phyloP scores from a whole-genome alignment of 2,113 vertebrate species.

The Poecile atricapillus region DNA sequence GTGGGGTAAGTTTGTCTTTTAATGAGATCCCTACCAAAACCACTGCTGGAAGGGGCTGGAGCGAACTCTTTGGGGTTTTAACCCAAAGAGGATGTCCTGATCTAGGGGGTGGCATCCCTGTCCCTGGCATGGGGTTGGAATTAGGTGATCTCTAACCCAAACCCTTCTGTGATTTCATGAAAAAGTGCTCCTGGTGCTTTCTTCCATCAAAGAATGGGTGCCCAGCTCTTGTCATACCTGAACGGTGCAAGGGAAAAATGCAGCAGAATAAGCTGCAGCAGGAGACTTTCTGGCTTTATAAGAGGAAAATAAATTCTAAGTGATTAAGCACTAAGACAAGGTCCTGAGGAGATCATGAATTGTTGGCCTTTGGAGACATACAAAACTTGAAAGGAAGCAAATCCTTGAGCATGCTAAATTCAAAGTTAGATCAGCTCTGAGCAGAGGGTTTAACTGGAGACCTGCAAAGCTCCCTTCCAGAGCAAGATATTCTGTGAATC shows the following conservation, averaged over 20 bases:
- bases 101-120: neutral
- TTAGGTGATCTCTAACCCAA: neutral
- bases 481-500: neutral
- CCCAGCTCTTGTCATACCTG: neutral
- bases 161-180: neutral
- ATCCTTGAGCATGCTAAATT: neutral
- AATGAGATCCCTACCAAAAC: neutral
- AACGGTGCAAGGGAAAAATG: neutral
- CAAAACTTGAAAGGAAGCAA: neutral
- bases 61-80: accelerated
- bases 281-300: neutral
- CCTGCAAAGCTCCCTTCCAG: neutral
- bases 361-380: neutral
- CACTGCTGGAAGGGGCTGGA: neutral
- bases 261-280: neutral
- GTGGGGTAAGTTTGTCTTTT: neutral
- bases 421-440: neutral
- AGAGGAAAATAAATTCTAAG: neutral
- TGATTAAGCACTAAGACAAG: neutral
- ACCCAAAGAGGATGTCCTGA: no score
- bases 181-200: accelerated
- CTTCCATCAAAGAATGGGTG: neutral
- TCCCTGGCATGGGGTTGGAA: neutral
- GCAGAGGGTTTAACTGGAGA: neutral
- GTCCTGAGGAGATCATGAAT: neutral